phyloP scores from a whole-genome alignment of 2,888 invertebrate genomes.

The Sericinus montela region DNA sequence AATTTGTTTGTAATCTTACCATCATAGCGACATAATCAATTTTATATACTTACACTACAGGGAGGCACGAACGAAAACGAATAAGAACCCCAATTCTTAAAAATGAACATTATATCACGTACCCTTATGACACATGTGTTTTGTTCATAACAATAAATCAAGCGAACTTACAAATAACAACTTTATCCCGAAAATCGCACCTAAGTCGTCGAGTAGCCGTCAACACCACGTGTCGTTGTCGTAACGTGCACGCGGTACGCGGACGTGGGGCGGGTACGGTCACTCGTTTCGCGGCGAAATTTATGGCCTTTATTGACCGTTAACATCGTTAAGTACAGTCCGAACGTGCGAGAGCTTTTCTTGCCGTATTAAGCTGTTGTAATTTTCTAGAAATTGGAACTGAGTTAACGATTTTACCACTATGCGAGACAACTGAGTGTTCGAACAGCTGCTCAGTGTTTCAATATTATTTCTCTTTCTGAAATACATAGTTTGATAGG shows the following conservation, averaged over 20 bases:
- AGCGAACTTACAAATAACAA: slow-evolving; percentile 24
- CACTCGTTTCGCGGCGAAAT: slow-evolving; percentile 26
- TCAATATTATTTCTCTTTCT: too few relatives aligned
- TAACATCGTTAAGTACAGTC: slow-evolving; percentile 36
- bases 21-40: too few relatives aligned
- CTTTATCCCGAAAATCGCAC: slow-evolving; percentile 38
- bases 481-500: too few relatives aligned
- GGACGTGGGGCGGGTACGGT: slow-evolving; percentile 18
- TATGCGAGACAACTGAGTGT: neutral
- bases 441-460: too few relatives aligned
- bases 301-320: slow-evolving; percentile 44
- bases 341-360: slow-evolving; percentile 24
- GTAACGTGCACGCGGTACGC: slow-evolving; percentile 22
- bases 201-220: slow-evolving; percentile 25
- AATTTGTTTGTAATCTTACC: too few relatives aligned
- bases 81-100: too few relatives aligned
- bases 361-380: slow-evolving; percentile 34
- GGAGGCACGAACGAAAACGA: too few relatives aligned
- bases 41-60: too few relatives aligned
- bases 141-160: slow-evolving; percentile 1
- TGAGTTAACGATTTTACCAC: slow-evolving; percentile 23
- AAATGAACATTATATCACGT: neutral
- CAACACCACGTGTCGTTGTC: slow-evolving; percentile 29
- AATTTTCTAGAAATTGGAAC: slow-evolving; percentile 34
- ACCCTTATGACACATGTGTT: neutral